A percentile compares a stretch with the other conserved stretches of the same genome.
Conservation (phyloP, 2,797 vertebrate species). For the Heteromormyrus szaboi region DNA sequence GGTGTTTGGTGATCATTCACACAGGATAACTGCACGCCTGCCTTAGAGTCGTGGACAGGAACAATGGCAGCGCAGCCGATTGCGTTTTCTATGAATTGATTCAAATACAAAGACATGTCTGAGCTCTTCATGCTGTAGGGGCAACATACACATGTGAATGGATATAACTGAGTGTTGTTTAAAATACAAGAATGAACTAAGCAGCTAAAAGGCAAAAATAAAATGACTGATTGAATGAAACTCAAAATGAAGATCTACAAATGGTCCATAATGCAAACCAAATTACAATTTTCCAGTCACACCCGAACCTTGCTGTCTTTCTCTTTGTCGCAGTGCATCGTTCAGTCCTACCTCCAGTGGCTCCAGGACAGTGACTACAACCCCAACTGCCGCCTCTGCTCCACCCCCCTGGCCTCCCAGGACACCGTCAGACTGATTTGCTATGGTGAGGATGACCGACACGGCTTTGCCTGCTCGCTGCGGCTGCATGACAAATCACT, state of each 20-base stretch:
- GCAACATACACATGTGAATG: background rate
- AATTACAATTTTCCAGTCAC: background rate
- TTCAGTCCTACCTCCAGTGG: constrained; percentile 90
- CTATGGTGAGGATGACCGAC: constrained; percentile 65
- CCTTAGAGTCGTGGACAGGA: background rate
- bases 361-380: constrained; percentile 93
- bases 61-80: background rate
- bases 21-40: background rate
- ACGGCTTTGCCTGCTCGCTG: background rate
- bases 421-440: constrained; percentile 82
- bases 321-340: constrained; percentile 69
- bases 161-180: background rate
- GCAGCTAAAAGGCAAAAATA: background rate
- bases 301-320: background rate
- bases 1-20: background rate
- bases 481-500: background rate
- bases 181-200: background rate
- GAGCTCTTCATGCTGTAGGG: background rate
- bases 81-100: background rate
- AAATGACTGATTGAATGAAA: background rate
- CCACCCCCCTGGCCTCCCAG: constrained; percentile 58
- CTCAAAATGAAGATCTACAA: background rate
- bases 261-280: background rate
- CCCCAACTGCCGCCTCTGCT: constrained; percentile 77
- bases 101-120: background rate